Evolutionary conservation across 2,888 invertebrate genomes (phyloP).

Genomic region (Cetonia aurata): DNA sequence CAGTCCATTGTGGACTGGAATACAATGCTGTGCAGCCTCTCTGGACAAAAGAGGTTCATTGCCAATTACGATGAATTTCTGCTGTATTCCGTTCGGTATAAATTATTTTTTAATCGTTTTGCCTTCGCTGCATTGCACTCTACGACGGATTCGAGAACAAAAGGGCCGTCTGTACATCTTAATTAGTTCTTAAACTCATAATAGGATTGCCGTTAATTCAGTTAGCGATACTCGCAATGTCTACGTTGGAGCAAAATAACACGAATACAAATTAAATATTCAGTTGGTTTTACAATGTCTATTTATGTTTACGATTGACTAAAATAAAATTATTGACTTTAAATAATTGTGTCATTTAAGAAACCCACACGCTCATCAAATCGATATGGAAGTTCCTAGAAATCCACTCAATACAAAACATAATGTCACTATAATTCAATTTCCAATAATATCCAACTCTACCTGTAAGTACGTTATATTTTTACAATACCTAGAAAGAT

Average conservation of each 20-base stretch:
- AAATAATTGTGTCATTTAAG: background rate
- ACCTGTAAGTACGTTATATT: too few species aligned
- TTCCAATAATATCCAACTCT: too few species aligned
- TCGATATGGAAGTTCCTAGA: constrained; percentile 6
- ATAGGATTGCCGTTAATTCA: background rate
- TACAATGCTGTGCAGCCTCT: too few species aligned
- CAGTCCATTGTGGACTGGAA: too few species aligned
- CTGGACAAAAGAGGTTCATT: constrained; percentile 5
- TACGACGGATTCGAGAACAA: background rate
- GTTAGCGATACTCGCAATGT: background rate
- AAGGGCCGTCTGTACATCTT: background rate
- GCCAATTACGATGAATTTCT: constrained; percentile 6
- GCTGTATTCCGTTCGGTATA: constrained; percentile 9
- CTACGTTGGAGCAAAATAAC: background rate
- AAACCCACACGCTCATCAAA: background rate
- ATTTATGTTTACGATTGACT: background rate
- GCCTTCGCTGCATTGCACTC: background rate
- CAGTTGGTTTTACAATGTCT: too few species aligned
- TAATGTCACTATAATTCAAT: too few species aligned
- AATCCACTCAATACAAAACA: background rate
- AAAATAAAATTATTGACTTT: constrained; percentile 2
- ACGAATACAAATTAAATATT: too few species aligned
- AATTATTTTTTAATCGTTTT: constrained; percentile 19
- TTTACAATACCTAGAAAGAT: too few species aligned
- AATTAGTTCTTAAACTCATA: constrained; percentile 5